Conservation (phyloP, 2,888 invertebrate genomes). For the Eumacrocentrus americanus region DNA sequence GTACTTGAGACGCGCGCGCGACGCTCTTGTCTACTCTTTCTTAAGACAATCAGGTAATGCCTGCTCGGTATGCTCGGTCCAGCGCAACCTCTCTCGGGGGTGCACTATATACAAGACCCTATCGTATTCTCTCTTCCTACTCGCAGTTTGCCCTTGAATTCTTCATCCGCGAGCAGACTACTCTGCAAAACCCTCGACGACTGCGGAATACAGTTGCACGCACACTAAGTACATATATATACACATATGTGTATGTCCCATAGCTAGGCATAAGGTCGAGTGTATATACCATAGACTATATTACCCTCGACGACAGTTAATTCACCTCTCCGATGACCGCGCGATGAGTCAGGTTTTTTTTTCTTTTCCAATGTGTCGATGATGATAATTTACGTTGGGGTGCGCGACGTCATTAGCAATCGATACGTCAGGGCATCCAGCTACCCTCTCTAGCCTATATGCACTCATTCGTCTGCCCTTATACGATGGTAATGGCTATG, state of each 20-base stretch:
- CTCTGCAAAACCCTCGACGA: too few relatives aligned
- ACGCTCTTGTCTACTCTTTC: neutral
- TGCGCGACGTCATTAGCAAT: conserved; percentile 56
- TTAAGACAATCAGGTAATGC: conserved; percentile 60
- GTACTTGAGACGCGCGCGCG: too few relatives aligned
- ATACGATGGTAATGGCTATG: neutral
- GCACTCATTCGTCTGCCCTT: conserved; percentile 3
- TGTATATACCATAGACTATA: neutral
- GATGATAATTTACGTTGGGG: conserved; percentile 56
- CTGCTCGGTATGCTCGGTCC: conserved; percentile 58
- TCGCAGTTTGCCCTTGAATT: neutral
- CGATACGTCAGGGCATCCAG: conserved; percentile 45
- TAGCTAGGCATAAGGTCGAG: too few relatives aligned
- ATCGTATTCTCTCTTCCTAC: conserved; percentile 25
- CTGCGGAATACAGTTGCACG: too few relatives aligned
- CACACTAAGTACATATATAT: too few relatives aligned
- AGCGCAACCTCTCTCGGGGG: conserved; percentile 51
- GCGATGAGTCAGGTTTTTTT: conserved; percentile 55
- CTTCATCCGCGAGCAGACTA: too few relatives aligned
- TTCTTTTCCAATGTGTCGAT: conserved; percentile 40
- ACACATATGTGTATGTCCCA: too few relatives aligned
- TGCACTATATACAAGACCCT: conserved; percentile 47
- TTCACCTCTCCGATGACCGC: neutral
- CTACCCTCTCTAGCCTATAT: conserved; percentile 7
- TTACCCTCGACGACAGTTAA: neutral